Base-by-base conservation (phyloP, 2,797 vertebrate genomes). In the Fistularia tabacaria region DNA sequence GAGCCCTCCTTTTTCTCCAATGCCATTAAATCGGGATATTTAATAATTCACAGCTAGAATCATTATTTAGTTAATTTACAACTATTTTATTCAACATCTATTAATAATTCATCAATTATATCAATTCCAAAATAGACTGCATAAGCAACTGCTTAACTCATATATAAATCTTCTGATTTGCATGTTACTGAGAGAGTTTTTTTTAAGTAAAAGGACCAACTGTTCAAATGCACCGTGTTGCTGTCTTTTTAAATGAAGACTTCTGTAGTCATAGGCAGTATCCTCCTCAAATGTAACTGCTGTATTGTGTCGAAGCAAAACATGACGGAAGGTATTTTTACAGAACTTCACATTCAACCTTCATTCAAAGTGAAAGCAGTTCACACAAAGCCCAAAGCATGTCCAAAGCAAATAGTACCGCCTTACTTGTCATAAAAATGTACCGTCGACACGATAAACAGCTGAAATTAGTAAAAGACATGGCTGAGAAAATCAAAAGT, bases 401-500 rank as follows among this genome's bases (percentile, higher is more conserved):
- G 51, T 40, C 10, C 39, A 40, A 40, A 40, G 39, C 39, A 64
- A 68, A 73, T 57, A 61, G 51, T 58, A 42, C 62, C 2, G 10
- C 51, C 14, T 56, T 46, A 64, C 40, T 45, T 14, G 8, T 40
- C 10, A 1, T 13, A 45, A 3, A 14, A 9, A 4, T 5, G 10
- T 7, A 69, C 43, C 46, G 36, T 38, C 47, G 73, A 52, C 38
- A 51, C 9, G 0, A 13, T 11, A 47, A 69, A 12, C 57, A 63
- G 48, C 60, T 57, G 55, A 70, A 71, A 67, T 61, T 44, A 38
- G 46, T 15, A 6, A 13, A 51, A 10, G 41, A 10, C 59, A 15
- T 51, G 66, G 25, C 57, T 73, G 56, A 25, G 25, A 49, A 71
- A 74, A 80, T 71, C 71, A 72, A 70, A 80, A 54, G 54, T 65